Base-by-base conservation (phyloP, 2,113 vertebrate genomes). In the Colossoma macropomum region DNA sequence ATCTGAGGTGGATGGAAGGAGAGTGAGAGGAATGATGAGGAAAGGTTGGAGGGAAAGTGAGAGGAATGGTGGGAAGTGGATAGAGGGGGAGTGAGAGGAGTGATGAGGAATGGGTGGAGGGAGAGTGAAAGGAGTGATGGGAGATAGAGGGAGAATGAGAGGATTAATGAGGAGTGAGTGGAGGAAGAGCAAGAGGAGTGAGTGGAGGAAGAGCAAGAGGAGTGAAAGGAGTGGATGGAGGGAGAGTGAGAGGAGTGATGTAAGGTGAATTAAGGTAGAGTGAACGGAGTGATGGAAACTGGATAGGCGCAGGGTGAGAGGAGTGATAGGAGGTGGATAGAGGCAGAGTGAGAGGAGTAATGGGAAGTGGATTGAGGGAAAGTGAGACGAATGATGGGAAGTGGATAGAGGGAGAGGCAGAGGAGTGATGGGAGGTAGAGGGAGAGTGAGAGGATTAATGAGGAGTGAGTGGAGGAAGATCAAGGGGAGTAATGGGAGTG, bases 191-290 rank as follows among this genome's bases (percentile, higher is more conserved):
- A 6, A 17, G 68, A 32, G 50, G n/a, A 50, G 6, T 19, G 21
- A 8, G 48, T 28, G 27, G 65, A 84, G 88, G 81, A 75, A 87
- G 66, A 79, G 50, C 69, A 50, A 11, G 81, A 75, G 66, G 71
- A 62, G 23, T 34, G 68, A 54, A 23, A 25, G 59, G 21, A 50
- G 19, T 59, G 50, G 54, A 19, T 41, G 52, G 52, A 25, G 28
- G 54, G 59, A 32, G 17, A 2, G 69, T 76, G 65, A 77, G 27
- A 63, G 69, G 80, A 30, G 38, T 71, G 82, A 74, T 77, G 27
- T 80, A 65, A 70, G 17, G 13, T 12, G 11, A 8, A 50, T 38
- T 3, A 38, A 38, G 7, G 34, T 4, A 38, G 7, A 38, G 7
- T 38, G 7, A 15, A 50, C 2, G 45, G 11, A 50, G 8, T 50